Evolutionary conservation across 2,888 invertebrate genomes (phyloP).

Genomic region (Automeris io): DNA sequence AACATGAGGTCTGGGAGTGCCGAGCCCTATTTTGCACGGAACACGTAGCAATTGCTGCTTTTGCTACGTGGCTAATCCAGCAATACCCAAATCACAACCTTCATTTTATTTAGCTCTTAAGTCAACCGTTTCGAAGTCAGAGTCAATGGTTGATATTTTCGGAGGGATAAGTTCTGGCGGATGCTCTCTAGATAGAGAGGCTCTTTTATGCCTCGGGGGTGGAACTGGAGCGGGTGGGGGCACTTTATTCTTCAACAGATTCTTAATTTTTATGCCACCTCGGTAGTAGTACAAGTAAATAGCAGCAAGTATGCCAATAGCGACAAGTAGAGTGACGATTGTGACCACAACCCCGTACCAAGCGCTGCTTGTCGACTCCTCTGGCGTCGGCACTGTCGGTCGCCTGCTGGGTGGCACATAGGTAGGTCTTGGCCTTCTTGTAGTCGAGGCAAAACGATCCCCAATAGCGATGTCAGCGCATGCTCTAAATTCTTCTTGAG

Average conservation of each 20-base stretch:
- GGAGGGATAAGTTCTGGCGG: slow-evolving; percentile 53
- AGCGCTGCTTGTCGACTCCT: slow-evolving; percentile 63
- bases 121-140: slow-evolving; percentile 71
- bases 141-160: slow-evolving; percentile 53
- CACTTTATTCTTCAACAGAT: slow-evolving; percentile 72
- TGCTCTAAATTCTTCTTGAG: slow-evolving; percentile 91
- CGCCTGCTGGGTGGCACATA: slow-evolving; percentile 61
- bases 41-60: too few relatives aligned
- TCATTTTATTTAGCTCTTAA: slow-evolving; percentile 44
- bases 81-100: neutral
- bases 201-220: slow-evolving; percentile 61
- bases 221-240: slow-evolving; percentile 55
- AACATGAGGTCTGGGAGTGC: too few relatives aligned
- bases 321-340: slow-evolving; percentile 81
- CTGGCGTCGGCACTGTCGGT: slow-evolving; percentile 57
- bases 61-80: too few relatives aligned
- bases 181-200: slow-evolving; percentile 54
- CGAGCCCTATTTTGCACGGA: too few relatives aligned
- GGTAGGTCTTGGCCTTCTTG: slow-evolving; percentile 60
- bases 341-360: slow-evolving; percentile 78
- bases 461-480: slow-evolving; percentile 89
- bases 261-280: slow-evolving; percentile 81
- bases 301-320: slow-evolving; percentile 79
- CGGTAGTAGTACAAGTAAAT: slow-evolving; percentile 87
- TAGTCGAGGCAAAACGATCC: slow-evolving; percentile 64